Evolutionary conservation across 2,113 vertebrate species (phyloP).

Genomic region (human (Homo sapiens)): GRCh38 chr1:172929001-172929500

Average conservation of each 20-base stretch:
- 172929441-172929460: no score
- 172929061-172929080: neutral
- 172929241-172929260: neutral
- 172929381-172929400: neutral
- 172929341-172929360: fast-evolving
- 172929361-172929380: neutral
- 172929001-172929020: neutral
- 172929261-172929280: neutral
- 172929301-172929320: neutral
- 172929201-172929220: neutral
- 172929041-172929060: neutral
- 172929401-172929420: no score
- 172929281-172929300: neutral
- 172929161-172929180: neutral
- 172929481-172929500: no score
- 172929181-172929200: neutral
- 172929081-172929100: neutral
- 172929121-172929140: neutral
- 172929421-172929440: no score
- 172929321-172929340: neutral
- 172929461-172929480: no score
- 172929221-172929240: neutral
- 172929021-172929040: neutral
- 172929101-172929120: neutral
- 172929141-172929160: neutral